Conservation (phyloP, 2,888 invertebrate species). For the Phania funesta region DNA sequence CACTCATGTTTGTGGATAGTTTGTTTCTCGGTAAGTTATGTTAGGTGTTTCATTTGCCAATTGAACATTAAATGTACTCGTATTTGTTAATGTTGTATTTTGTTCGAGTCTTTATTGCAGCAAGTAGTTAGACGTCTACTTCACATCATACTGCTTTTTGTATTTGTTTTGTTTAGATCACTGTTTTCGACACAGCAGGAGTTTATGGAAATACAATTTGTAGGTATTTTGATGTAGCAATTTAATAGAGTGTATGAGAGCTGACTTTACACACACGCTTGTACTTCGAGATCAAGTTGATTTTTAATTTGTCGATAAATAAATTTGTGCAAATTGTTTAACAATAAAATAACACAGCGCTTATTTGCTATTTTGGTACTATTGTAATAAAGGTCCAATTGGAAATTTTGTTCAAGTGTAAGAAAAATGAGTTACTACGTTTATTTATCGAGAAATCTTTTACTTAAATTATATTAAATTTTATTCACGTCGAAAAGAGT, state of each 20-base stretch:
- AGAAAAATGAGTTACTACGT: too few species aligned
- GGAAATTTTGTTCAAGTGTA: conserved; percentile 8
- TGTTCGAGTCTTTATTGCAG: conserved; percentile 12
- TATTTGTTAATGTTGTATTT: conserved; percentile 11
- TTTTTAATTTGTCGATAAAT: conserved; percentile 2
- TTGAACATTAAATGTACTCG: neutral
- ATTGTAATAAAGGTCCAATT: neutral
- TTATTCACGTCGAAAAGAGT: too few species aligned
- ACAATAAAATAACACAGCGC: neutral
- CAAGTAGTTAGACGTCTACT: conserved; percentile 3
- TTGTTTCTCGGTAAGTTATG: neutral
- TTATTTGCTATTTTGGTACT: neutral
- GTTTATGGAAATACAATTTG: conserved; percentile 24
- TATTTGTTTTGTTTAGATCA: conserved; percentile 15
- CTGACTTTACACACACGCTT: conserved; percentile 24
- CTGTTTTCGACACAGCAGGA: conserved; percentile 31
- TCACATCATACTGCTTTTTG: conserved; percentile 2
- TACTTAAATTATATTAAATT: too few species aligned
- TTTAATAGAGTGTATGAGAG: conserved; percentile 11
- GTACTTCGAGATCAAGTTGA: conserved; percentile 12
- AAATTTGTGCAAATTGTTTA: conserved; percentile 6
- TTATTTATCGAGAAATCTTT: too few species aligned
- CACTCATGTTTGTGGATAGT: too few species aligned
- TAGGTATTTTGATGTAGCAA: conserved; percentile 7
- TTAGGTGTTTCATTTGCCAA: neutral